These are phyloP conservation scores for Hylaeus volcanicus DNA, from an alignment of 1,140 invertebrate species.

Conservation along the genomic window DNA sequence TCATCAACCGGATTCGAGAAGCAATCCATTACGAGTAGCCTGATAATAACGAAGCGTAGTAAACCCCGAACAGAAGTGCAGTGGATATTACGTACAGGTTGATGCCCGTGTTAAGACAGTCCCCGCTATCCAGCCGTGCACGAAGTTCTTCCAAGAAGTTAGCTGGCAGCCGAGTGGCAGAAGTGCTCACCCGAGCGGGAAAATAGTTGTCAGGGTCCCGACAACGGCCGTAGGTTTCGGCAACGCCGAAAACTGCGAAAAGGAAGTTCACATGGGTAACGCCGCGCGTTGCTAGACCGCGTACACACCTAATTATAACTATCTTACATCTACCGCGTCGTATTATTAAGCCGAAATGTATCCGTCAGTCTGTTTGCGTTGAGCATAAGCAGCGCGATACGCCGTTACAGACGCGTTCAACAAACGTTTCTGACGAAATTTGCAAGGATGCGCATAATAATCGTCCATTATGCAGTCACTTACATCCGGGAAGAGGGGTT, in stretches of 20 bases:
- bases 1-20: too few species aligned
- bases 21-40: too few species aligned
- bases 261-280: constrained; percentile 80
- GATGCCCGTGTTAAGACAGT: neutral
- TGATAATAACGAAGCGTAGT: too few species aligned
- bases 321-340: constrained; percentile 77
- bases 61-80: too few species aligned
- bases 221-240: constrained; percentile 37
- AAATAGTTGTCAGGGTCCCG: constrained; percentile 15
- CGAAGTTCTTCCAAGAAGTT: too few species aligned
- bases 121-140: neutral
- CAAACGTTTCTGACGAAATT: constrained; percentile 74
- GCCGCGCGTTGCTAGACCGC: constrained; percentile 77
- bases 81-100: too few species aligned
- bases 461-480: constrained; percentile 74
- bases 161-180: neutral
- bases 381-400: constrained; percentile 63
- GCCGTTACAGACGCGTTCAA: constrained; percentile 69
- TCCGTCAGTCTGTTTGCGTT: constrained; percentile 70
- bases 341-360: constrained; percentile 77
- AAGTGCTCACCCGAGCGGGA: neutral
- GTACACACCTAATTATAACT: constrained; percentile 79
- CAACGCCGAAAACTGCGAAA: constrained; percentile 67
- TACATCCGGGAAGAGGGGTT: constrained; percentile 74
- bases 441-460: constrained; percentile 78